Evolutionary conservation across 2,888 invertebrate genomes (phyloP).

Genomic region (Megalurothrips usitatus): DNA sequence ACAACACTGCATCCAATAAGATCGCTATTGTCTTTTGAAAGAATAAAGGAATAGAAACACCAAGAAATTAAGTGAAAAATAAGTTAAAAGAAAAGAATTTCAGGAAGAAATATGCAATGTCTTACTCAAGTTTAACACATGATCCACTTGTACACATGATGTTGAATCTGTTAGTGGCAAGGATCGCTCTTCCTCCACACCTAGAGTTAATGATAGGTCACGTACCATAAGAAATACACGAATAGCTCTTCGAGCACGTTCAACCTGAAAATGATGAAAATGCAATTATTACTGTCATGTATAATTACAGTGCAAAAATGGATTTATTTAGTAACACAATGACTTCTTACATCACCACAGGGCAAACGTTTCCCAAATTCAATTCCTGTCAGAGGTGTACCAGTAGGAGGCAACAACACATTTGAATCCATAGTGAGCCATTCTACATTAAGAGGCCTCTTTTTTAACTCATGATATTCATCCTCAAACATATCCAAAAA

Average conservation of each 20-base stretch:
- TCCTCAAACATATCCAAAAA: conserved; percentile 99
- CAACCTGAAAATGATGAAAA: conserved; percentile 59
- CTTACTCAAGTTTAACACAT: conserved; percentile 93
- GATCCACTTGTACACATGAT: conserved; percentile 85
- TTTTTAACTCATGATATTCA: conserved; percentile 83
- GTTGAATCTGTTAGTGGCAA: conserved; percentile 85
- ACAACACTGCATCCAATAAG: conserved; percentile 93
- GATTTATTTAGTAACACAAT: conserved; percentile 81
- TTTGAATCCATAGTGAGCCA: conserved; percentile 96
- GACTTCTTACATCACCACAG: conserved; percentile 79
- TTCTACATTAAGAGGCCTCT: conserved; percentile 81
- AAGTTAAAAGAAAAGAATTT: conserved; percentile 30
- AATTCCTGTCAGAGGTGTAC: conserved; percentile 93
- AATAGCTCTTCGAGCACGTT: conserved; percentile 81
- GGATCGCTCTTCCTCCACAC: conserved; percentile 77
- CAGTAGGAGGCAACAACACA: conserved; percentile 88
- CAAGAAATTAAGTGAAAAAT: conserved; percentile 9
- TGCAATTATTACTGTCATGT: neutral
- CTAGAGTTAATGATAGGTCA: conserved; percentile 71
- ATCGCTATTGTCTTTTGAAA: conserved; percentile 85
- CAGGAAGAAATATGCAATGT: conserved; percentile 20
- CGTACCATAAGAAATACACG: conserved; percentile 87
- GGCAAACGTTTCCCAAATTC: conserved; percentile 90
- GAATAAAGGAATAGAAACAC: conserved; percentile 38
- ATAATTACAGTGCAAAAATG: conserved; percentile 28